Evolutionary conservation across 2,113 vertebrate species (phyloP).

Genomic region (Hemichromis elongatus): DNA sequence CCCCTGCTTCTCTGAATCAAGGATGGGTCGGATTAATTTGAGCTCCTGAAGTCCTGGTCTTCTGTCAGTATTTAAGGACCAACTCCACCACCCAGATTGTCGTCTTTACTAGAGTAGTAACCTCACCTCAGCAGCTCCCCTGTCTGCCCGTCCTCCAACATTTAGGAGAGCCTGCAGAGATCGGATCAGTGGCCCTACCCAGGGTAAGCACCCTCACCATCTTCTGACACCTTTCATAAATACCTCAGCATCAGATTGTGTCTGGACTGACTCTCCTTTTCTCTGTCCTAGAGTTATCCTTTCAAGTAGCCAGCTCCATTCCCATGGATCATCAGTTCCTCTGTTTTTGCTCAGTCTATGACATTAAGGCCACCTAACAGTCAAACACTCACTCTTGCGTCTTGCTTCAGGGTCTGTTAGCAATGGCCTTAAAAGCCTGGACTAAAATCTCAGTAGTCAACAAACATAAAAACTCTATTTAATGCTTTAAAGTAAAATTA

Average conservation of each 20-base stretch:
- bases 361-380: not conserved
- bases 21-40: not conserved
- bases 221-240: not conserved
- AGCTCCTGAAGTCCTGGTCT: accelerated
- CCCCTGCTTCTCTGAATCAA: not conserved
- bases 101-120: accelerated
- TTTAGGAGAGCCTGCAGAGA: not conserved
- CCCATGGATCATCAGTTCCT: not conserved
- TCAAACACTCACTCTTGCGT: not conserved
- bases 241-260: not conserved
- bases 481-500: not conserved
- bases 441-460: not conserved
- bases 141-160: accelerated
- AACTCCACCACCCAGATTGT: not conserved
- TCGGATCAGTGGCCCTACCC: not conserved
- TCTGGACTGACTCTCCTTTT: not conserved
- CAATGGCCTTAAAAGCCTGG: not conserved
- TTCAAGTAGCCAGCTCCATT: not conserved
- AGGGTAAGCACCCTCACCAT: not conserved
- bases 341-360: not conserved
- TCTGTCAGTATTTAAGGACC: not conserved
- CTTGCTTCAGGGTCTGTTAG: not conserved
- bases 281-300: not conserved
- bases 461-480: not conserved
- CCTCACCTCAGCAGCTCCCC: not conserved